These are phyloP conservation scores for Aphrophora alni DNA, from an alignment of 2,888 invertebrate species.

Conservation along the genomic window DNA sequence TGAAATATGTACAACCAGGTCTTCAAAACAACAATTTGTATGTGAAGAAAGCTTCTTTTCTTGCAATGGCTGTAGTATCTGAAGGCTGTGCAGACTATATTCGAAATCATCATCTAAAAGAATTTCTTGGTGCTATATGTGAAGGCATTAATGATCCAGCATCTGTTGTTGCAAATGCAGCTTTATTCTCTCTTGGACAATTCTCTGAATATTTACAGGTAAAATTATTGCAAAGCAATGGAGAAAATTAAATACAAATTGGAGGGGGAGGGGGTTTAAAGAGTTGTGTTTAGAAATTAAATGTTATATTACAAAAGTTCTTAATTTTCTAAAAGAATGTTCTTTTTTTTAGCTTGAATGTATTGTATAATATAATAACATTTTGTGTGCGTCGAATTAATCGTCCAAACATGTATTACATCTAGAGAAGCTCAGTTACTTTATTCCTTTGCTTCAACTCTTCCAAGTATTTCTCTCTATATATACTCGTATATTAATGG, in stretches of 20 bases:
- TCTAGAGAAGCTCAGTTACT: too few relatives aligned
- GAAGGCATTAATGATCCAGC: constrained; percentile 70
- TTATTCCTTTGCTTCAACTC: too few relatives aligned
- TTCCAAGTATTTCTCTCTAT: too few relatives aligned
- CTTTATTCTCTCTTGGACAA: constrained; percentile 80
- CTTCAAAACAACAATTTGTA: constrained; percentile 66
- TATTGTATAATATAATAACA: too few relatives aligned
- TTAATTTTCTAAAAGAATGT: background rate
- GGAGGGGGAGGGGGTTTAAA: too few relatives aligned
- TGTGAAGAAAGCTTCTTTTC: constrained; percentile 73
- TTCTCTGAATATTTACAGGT: constrained; percentile 79
- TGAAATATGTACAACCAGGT: constrained; percentile 68
- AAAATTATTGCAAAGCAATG: constrained; percentile 39
- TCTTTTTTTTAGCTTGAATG: background rate
- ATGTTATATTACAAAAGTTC: background rate
- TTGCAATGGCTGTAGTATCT: constrained; percentile 75
- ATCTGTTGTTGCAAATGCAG: constrained; percentile 73
- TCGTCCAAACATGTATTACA: too few relatives aligned
- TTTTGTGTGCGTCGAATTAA: too few relatives aligned
- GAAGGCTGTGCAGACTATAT: constrained; percentile 82
- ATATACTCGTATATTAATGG: too few relatives aligned
- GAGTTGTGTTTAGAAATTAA: background rate
- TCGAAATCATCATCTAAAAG: constrained; percentile 71
- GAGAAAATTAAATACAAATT: too few relatives aligned
- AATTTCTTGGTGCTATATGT: constrained; percentile 72